phyloP scores from a whole-genome alignment of 2,797 vertebrate species.

The Clangula hyemalis region DNA sequence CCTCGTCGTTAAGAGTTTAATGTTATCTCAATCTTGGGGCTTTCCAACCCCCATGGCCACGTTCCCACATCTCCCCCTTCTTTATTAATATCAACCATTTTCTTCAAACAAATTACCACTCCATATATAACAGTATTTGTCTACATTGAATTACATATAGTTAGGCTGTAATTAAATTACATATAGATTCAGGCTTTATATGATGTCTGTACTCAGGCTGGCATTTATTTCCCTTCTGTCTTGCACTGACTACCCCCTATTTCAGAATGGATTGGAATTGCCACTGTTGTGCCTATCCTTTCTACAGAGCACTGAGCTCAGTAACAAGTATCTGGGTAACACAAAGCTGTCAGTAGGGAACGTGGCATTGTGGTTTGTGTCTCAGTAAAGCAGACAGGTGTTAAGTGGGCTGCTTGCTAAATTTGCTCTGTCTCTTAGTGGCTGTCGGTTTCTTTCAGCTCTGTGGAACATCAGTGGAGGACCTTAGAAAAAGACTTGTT shows the following conservation, averaged over 20 bases:
- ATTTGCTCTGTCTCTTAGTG: not conserved
- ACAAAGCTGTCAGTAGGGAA: not conserved
- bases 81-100: no score
- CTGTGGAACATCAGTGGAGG: not conserved
- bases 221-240: not conserved
- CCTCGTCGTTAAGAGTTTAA: no score
- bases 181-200: not conserved
- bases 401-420: not conserved
- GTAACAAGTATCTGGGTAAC: not conserved
- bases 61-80: no score
- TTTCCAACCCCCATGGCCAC: no score
- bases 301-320: not conserved
- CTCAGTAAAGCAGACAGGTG: accelerated
- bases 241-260: accelerated
- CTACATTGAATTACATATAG: not conserved
- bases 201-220: not conserved
- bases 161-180: not conserved
- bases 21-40: no score
- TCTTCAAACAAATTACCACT: no score
- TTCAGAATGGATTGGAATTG: not conserved
- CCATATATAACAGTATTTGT: not conserved
- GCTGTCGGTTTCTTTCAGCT: not conserved
- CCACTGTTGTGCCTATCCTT: not conserved
- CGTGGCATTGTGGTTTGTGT: no score
- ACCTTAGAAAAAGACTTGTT: not conserved